Percentiles rank a stretch among this genome's conserved stretches.
These are phyloP conservation scores for Drosophila acutilabella DNA, from an alignment of 2,888 invertebrate genomes.

Conservation along the genomic window DNA sequence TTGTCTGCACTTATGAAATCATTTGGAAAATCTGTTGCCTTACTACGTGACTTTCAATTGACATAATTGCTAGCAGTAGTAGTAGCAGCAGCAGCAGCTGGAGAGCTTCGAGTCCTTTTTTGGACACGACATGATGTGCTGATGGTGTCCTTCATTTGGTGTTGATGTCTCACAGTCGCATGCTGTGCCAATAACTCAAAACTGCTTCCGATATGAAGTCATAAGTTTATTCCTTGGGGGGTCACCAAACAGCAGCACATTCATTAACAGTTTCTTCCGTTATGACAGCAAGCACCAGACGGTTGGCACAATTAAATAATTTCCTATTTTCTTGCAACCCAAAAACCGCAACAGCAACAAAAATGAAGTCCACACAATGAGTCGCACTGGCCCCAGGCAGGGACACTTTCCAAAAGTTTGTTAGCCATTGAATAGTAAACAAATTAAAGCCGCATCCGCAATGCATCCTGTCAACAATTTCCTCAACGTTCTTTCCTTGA, in stretches of 20 bases:
- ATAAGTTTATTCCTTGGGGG: conserved; percentile 29
- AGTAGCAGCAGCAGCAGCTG: background rate
- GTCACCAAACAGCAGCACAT: conserved; percentile 4
- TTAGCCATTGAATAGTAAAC: conserved; percentile 58
- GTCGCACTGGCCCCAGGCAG: conserved; percentile 2
- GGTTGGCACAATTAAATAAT: conserved; percentile 62
- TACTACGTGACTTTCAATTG: conserved; percentile 70
- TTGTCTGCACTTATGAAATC: conserved; percentile 67
- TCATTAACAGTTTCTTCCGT: conserved; percentile 47
- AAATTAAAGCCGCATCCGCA: conserved; percentile 82
- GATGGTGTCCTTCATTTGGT: conserved; percentile 65
- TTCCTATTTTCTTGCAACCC: conserved; percentile 41
- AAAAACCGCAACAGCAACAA: conserved; percentile 28
- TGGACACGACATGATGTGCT: conserved; percentile 49
- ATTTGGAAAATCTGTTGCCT: conserved; percentile 67
- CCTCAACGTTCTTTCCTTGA: conserved; percentile 41
- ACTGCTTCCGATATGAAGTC: conserved; percentile 47
- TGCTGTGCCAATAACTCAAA: conserved; percentile 43
- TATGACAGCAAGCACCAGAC: conserved; percentile 7
- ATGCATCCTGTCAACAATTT: conserved; percentile 83
- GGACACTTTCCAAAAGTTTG: conserved; percentile 45
- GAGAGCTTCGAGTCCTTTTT: background rate
- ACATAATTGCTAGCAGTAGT: conserved; percentile 66
- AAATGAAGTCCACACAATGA: no score
- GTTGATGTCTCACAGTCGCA: conserved; percentile 49